Evolutionary conservation across 2,113 vertebrate species (phyloP).

Genomic region (Tangachromis dhanisi): DNA sequence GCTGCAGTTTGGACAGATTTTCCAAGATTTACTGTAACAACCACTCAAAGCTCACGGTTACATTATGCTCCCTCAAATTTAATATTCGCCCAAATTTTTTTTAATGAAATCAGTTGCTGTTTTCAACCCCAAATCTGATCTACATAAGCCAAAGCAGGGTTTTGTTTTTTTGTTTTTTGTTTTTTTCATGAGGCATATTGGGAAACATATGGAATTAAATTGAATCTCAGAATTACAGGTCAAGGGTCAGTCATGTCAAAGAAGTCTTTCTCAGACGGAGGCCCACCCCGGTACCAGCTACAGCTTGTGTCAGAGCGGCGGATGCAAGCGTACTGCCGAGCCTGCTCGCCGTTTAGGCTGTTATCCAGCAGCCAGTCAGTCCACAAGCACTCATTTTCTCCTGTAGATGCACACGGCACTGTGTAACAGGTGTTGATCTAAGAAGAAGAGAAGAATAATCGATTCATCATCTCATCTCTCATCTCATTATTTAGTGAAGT

Average conservation of each 20-base stretch:
- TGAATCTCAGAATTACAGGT: conserved; percentile 5
- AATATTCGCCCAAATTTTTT: not conserved
- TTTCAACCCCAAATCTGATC: conserved; percentile 7
- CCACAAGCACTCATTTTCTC: conserved; percentile 86
- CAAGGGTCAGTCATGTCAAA: conserved; percentile 83
- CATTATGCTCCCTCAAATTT: not conserved
- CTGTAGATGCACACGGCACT: conserved; percentile 73
- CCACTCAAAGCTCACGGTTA: not conserved
- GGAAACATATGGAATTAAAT: not conserved
- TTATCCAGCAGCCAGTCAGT: conserved; percentile 84
- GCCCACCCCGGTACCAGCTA: conserved; percentile 81
- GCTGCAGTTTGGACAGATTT: not conserved
- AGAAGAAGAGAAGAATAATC: not conserved
- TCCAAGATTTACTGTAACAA: conserved; percentile 1
- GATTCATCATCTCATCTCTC: not conserved
- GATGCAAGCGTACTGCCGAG: conserved; percentile 83
- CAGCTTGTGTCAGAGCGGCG: conserved; percentile 80
- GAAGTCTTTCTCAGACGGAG: conserved; percentile 80
- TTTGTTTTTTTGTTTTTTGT: not conserved
- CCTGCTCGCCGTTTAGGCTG: conserved; percentile 79
- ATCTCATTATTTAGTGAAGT: not conserved
- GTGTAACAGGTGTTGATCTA: conserved; percentile 86
- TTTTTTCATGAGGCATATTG: not conserved
- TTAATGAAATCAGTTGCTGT: not conserved
- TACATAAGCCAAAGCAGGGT: conserved; percentile 10